A percentile compares a stretch with the other conserved stretches of the same genome.
phyloP scores from a whole-genome alignment of 2,113 vertebrate species.

The Chloebia gouldiae region DNA sequence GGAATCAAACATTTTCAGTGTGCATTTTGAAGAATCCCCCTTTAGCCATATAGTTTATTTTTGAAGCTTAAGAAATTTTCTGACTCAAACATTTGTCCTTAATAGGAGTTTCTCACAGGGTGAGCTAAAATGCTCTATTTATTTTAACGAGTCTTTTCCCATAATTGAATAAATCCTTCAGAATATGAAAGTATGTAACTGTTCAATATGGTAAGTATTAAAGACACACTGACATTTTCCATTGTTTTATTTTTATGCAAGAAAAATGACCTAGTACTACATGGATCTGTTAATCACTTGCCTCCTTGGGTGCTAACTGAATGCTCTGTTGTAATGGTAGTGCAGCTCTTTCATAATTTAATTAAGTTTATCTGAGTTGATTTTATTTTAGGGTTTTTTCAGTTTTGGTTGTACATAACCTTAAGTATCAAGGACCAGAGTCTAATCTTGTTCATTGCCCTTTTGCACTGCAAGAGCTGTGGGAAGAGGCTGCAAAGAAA shows the following conservation, averaged over 20 bases:
- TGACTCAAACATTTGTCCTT: slow-evolving; percentile 37
- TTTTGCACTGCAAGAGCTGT: not conserved
- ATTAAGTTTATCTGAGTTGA: not conserved
- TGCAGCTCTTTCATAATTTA: not conserved
- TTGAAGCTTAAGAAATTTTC: slow-evolving; percentile 47
- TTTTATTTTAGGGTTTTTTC: not conserved
- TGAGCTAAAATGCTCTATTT: slow-evolving; percentile 20
- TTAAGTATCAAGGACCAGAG: not conserved
- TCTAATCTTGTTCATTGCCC: not conserved
- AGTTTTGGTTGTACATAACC: not conserved
- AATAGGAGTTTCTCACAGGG: slow-evolving; percentile 43
- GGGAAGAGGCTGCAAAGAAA: not conserved
- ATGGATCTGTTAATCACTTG: not conserved
- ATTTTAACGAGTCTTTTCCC: not conserved
- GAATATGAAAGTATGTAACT: not conserved
- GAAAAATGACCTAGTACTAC: not conserved
- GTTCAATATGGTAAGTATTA: not conserved
- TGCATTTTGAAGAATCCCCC: not conserved
- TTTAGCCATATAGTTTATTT: slow-evolving; percentile 26
- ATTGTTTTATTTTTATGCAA: not conserved
- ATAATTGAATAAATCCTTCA: slow-evolving; percentile 2
- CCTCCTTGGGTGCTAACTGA: not conserved
- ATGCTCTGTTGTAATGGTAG: not conserved
- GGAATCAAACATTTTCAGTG: not conserved
- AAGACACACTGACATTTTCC: not conserved